Evolutionary conservation across 2,113 vertebrate genomes (phyloP), one percentile per base, ranked within the genome.

Genomic region (Datnioides undecimradiatus): DNA sequence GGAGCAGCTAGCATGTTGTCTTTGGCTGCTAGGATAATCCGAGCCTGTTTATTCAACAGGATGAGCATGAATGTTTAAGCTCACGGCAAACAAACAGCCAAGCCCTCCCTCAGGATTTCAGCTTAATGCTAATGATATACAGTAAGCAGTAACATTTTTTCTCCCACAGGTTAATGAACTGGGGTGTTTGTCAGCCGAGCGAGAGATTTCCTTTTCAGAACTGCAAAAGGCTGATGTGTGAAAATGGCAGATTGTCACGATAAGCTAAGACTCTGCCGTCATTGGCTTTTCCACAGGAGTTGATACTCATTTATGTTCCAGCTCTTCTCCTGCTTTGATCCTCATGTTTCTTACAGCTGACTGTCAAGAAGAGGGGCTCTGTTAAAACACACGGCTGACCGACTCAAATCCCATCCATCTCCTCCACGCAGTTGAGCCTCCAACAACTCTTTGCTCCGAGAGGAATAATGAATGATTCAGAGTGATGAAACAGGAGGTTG

Each of bases 121-220:
- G 79, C 79, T 86, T 72, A 90, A 83, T 84, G 76, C 76, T 87
- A 88, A 90, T 86, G 82, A 84, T 70, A 85, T 84, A 84, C 80
- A 84, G 74, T 69, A 58, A 80, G 58, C 71, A 60, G 59, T 49
- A 68, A 52, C 48, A 41, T 66, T 79, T 80, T 52, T 34, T 36
- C 8, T 67, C 29, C 13, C 54, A 74, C 73, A 83, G 84, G 85
- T 90, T 87, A 86, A 90, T 87, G 83, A 88, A 72, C 79, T 69
- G 71, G 71, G 17, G 8, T 72, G 66, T 64, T 82, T 69, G 31
- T 63, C 40, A 45, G 27, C 23, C 10, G 10, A 45, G 57, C 1
- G 19, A 41, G 58, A 73, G 52, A 52, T 36, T 64, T 64, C 8
- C 29, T 76, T 33, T 31, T 58, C 45, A 33, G n/a, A 48, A 21